Conservation (phyloP, 2,113 vertebrate genomes). For the Sturnira hondurensis region DNA sequence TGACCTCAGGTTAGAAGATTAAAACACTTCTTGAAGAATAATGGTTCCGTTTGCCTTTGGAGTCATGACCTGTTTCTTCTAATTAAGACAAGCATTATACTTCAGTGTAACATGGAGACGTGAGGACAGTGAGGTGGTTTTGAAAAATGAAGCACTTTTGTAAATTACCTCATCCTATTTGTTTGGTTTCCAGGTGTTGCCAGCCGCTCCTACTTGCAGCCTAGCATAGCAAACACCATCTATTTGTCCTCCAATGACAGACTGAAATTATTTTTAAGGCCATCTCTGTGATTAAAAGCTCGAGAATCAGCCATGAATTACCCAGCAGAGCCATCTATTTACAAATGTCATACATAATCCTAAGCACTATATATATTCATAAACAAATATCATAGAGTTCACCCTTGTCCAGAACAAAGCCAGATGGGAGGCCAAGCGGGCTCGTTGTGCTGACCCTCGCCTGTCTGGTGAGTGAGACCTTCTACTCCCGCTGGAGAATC, state of each 20-base stretch:
- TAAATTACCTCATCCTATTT: conserved; percentile 69
- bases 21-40: conserved; percentile 54
- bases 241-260: conserved; percentile 60
- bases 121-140: conserved; percentile 31
- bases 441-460: not conserved
- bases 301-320: conserved; percentile 63
- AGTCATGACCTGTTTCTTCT: conserved; percentile 64
- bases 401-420: conserved; percentile 32
- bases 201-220: not conserved
- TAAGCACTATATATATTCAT: conserved; percentile 39
- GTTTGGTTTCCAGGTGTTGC: conserved; percentile 60
- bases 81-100: conserved; percentile 67
- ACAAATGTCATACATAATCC: conserved; percentile 59
- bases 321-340: conserved; percentile 53
- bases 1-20: conserved; percentile 36
- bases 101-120: conserved; percentile 30
- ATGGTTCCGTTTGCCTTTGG: conserved; percentile 57
- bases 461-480: not conserved
- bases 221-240: conserved; percentile 44
- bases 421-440: not conserved
- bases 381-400: conserved; percentile 43
- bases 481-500: not conserved
- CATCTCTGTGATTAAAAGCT: conserved; percentile 67
- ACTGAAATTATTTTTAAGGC: conserved; percentile 65
- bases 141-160: conserved; percentile 69